Evolutionary conservation across 2,113 vertebrate species (phyloP).

Genomic region (Recurvirostra avosetta): DNA sequence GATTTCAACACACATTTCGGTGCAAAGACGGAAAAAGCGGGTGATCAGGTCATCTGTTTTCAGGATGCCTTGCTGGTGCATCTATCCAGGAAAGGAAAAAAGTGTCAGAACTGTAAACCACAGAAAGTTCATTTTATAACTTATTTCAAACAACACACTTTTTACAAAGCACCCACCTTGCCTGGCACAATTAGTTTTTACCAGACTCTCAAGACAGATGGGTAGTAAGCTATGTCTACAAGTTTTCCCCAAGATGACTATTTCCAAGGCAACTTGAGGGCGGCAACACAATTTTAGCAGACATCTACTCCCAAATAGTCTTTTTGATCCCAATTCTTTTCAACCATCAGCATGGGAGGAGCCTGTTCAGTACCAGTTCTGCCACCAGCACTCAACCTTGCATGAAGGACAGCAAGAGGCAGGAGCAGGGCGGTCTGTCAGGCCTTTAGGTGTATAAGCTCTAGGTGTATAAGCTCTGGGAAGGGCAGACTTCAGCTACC

Average conservation of each 20-base stretch:
- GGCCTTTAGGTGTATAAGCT: no score
- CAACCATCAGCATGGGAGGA: background rate
- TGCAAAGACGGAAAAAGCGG: constrained; percentile 96
- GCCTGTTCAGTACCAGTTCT: background rate
- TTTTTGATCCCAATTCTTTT: background rate
- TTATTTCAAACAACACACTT: background rate
- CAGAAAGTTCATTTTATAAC: background rate
- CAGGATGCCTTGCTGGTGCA: constrained; percentile 98
- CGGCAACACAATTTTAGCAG: background rate
- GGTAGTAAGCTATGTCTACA: background rate
- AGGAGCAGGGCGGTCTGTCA: no score
- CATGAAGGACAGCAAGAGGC: no score
- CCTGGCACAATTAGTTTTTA: background rate
- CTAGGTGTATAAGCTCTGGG: no score
- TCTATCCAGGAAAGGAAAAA: constrained; percentile 70
- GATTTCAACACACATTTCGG: constrained; percentile 99
- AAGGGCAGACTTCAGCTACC: no score
- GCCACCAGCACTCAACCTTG: background rate
- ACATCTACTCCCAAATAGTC: background rate
- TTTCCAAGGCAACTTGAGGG: background rate
- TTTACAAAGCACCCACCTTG: background rate
- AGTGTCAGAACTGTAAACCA: background rate
- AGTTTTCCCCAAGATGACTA: no score
- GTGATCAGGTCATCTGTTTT: constrained; percentile 98
- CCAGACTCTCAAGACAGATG: background rate